phyloP scores from a whole-genome alignment of 2,888 invertebrate species.

The Aproaerema taeniolella region DNA sequence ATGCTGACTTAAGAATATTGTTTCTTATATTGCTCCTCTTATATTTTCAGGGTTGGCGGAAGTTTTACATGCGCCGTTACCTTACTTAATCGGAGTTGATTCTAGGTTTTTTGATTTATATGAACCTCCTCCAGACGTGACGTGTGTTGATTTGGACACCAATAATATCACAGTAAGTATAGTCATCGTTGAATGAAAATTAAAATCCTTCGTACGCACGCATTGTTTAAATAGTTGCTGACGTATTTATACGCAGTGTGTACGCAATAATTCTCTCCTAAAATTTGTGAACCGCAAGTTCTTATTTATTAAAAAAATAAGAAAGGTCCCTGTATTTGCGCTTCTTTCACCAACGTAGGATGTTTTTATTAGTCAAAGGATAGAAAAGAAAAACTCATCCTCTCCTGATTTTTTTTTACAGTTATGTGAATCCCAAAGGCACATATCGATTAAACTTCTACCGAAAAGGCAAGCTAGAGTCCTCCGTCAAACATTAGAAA shows the following conservation, averaged over 20 bases:
- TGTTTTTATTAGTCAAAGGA: no score
- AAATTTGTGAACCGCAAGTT: no score
- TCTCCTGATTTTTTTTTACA: conserved; percentile 42
- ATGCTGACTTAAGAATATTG: no score
- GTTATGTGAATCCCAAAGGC: conserved; percentile 92
- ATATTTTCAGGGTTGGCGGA: conserved; percentile 89
- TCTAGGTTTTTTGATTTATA: conserved; percentile 98
- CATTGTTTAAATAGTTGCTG: no score
- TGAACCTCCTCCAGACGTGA: conserved; percentile 97
- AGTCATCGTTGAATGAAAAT: neutral
- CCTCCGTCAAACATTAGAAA: conserved; percentile 87
- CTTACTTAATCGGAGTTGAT: conserved; percentile 98
- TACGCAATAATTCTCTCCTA: no score
- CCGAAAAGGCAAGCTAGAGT: conserved; percentile 92
- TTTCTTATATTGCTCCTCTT: no score
- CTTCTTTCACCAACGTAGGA: no score
- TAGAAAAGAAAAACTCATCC: no score
- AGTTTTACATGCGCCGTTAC: conserved; percentile 97
- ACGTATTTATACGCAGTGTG: no score
- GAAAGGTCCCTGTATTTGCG: no score
- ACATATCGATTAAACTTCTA: conserved; percentile 86
- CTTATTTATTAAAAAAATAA: no score
- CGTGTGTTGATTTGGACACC: conserved; percentile 98
- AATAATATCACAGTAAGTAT: conserved; percentile 90
- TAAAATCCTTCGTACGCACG: no score